Percentiles rank a stretch among this genome's conserved stretches.
Evolutionary conservation across 92 coral and sea anemone genomes (phyloP).

Genomic region (Porites divaricata): DNA sequence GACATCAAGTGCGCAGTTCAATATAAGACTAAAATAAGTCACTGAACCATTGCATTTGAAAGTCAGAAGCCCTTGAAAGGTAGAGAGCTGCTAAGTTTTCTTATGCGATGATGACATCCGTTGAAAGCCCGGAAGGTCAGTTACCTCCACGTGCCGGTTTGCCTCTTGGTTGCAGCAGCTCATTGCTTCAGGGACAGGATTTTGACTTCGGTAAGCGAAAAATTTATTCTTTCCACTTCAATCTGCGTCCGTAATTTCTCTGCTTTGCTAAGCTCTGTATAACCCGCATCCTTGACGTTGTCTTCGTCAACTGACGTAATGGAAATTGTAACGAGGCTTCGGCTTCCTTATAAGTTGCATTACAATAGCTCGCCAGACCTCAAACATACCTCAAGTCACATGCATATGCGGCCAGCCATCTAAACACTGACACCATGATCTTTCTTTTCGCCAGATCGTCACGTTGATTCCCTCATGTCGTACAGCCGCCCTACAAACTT

Average conservation of each 20-base stretch:
- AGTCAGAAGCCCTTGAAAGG: conserved; percentile 35
- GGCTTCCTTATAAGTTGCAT: conserved; percentile 30
- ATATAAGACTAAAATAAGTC: conserved; percentile 2
- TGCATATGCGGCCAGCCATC: neutral
- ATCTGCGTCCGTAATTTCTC: conserved; percentile 13
- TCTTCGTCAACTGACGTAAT: conserved; percentile 58
- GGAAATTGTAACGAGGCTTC: conserved; percentile 57
- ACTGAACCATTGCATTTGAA: conserved; percentile 14
- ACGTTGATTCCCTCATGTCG: conserved; percentile 77
- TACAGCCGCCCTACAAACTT: conserved; percentile 64
- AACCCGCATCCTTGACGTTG: conserved; percentile 33
- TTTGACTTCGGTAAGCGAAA: conserved; percentile 72
- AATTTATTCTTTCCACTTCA: neutral
- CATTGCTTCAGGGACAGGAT: conserved; percentile 75
- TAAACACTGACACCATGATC: conserved; percentile 19
- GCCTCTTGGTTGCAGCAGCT: conserved; percentile 38
- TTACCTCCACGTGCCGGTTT: conserved; percentile 72
- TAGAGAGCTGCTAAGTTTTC: conserved; percentile 53
- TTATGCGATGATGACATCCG: conserved; percentile 61
- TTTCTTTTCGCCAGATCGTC: conserved; percentile 67
- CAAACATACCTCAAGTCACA: conserved; percentile 43
- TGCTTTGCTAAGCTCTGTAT: conserved; percentile 28
- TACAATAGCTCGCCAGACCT: conserved; percentile 26
- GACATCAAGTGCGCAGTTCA: conserved; percentile 30
- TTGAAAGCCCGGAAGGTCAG: conserved; percentile 76